These are phyloP conservation scores for Vanessa tameamea DNA, from an alignment of 1,140 invertebrate species.

Conservation along the genomic window DNA sequence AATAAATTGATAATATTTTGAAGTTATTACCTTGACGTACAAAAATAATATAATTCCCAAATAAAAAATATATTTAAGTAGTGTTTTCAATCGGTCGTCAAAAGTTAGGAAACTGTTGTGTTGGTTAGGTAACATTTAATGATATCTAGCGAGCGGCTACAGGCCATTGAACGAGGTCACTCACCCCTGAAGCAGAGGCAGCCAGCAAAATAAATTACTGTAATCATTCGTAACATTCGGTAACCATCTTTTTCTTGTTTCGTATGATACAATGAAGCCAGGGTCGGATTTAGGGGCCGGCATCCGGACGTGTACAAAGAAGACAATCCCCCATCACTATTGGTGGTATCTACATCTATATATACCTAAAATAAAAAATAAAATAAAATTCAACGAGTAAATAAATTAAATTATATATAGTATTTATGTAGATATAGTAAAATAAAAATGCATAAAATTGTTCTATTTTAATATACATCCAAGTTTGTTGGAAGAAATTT, in stretches of 20 bases:
- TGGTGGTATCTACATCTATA: no score
- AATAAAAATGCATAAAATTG: no score
- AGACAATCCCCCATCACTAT: no score
- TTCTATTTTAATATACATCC: no score
- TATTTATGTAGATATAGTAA: no score
- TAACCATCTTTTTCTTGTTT: conserved; percentile 22
- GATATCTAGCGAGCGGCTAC: conserved; percentile 39
- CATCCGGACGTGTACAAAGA: no score
- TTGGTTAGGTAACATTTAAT: conserved; percentile 39
- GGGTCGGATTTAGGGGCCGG: no score
- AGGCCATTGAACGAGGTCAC: conserved; percentile 61
- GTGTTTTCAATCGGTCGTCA: background rate
- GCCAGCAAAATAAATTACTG: conserved; percentile 43
- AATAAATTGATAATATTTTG: background rate
- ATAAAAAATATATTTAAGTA: background rate
- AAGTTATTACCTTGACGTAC: no score
- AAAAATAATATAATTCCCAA: background rate
- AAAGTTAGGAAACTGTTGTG: conserved; percentile 27
- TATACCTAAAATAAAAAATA: no score
- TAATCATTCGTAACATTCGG: conserved; percentile 45
- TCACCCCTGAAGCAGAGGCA: conserved; percentile 56
- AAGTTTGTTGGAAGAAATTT: no score
- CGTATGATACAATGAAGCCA: background rate
- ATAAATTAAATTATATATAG: no score
- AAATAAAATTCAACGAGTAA: no score